phyloP scores from a whole-genome alignment of 2,888 invertebrate species.

The Melieria picta region DNA sequence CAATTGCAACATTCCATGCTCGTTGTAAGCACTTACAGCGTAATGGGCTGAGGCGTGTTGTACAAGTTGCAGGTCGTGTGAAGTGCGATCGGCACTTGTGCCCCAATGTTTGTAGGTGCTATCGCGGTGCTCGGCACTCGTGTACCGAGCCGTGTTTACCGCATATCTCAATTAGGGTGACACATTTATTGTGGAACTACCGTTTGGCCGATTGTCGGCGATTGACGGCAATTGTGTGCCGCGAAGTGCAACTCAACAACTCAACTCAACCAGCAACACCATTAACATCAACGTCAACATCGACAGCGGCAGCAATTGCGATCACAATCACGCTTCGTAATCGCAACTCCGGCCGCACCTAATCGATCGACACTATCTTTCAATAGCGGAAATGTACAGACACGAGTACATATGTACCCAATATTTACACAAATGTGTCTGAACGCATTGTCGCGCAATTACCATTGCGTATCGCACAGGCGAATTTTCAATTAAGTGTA shows the following conservation, averaged over 20 bases:
- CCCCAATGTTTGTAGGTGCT: background rate
- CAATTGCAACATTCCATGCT: too few relatives aligned
- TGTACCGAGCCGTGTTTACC: background rate
- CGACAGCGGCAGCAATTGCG: background rate
- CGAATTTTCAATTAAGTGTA: too few relatives aligned
- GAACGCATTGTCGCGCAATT: too few relatives aligned
- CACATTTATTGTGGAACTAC: conserved; percentile 47
- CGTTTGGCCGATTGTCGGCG: conserved; percentile 35
- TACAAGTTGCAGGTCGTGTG: too few relatives aligned
- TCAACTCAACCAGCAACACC: background rate
- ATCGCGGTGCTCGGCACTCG: background rate
- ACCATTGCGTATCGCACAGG: too few relatives aligned
- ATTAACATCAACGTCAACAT: background rate
- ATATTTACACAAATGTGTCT: background rate
- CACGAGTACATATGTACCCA: background rate
- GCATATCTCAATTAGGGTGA: conserved; percentile 25
- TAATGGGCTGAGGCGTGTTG: too few relatives aligned
- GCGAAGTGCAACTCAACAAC: background rate
- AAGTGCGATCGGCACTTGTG: background rate
- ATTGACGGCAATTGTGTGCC: background rate
- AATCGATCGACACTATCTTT: background rate
- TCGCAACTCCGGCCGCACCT: background rate
- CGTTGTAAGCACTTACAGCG: too few relatives aligned
- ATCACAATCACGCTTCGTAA: too few relatives aligned
- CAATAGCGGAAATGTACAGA: background rate